Conservation (phyloP, 2,888 invertebrate species). For the Phyllotreta striolata region DNA sequence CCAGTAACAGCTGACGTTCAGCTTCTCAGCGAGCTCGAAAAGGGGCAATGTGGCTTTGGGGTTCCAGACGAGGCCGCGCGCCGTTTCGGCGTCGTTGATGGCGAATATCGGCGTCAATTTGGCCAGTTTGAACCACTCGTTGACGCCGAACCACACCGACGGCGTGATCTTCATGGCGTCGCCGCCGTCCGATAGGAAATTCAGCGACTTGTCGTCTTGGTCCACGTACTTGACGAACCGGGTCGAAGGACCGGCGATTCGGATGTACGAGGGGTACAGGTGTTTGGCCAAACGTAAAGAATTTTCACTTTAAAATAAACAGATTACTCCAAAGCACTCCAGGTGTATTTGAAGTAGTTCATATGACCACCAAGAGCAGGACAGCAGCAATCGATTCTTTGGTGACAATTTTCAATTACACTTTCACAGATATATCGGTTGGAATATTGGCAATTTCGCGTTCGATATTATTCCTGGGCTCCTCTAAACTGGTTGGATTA, state of each 20-base stretch:
- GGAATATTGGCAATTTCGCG: too few species aligned
- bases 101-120: conserved; percentile 75
- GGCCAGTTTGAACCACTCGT: conserved; percentile 65
- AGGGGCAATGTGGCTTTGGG: conserved; percentile 72
- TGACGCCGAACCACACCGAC: conserved; percentile 57
- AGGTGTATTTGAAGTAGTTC: too few species aligned
- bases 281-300: conserved; percentile 72
- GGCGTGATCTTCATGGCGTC: conserved; percentile 53
- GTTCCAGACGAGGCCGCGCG: conserved; percentile 70
- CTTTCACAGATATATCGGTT: too few species aligned
- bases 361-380: too few species aligned
- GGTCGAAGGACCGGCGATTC: conserved; percentile 76
- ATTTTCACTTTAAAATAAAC: conserved; percentile 61
- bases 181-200: conserved; percentile 35
- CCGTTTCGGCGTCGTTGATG: conserved; percentile 68
- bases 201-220: conserved; percentile 41
- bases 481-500: too few species aligned
- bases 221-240: conserved; percentile 58
- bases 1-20: conserved; percentile 73
- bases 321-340: too few species aligned
- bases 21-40: conserved; percentile 72
- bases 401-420: too few species aligned
- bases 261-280: conserved; percentile 75
- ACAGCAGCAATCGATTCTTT: too few species aligned
- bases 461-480: too few species aligned